Evolutionary conservation across 2,113 vertebrate genomes (phyloP), one percentile per base, ranked within the genome.

Genomic region (Spea multiplicata): DNA sequence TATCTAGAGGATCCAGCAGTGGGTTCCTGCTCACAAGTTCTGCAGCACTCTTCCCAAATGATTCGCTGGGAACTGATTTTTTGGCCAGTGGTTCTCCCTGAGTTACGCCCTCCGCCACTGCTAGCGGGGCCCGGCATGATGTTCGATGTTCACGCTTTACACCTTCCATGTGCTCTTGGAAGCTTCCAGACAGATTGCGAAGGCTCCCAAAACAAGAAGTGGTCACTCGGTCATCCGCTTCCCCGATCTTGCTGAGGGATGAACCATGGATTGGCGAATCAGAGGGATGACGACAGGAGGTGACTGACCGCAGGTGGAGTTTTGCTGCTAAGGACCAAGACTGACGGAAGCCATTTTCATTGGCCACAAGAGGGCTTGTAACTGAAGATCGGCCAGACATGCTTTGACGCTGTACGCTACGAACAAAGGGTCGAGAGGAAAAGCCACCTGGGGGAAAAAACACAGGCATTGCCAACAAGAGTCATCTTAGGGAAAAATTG

Each of bases 341-440:
- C 0, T 95, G 95, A 49, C 95, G 92, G 50, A 94, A 87, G 13
- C 95, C 95, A 0, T 94, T 95, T 75, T 99, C 97, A 8, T 90
- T 95, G 83, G 91, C 87, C 8, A 94, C 94, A 87, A 99, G 86
- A 0, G 97, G 97, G 83, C 97, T 99, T 75, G 95, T 95, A 14
- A 97, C 89, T 17, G 97, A 97, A 0, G 97, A 98, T 72, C 96
- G 85, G 44, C 95, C 96, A 0, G 96, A 98, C 83, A 93, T 78
- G 85, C 95, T 99, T 91, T 99, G 97, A 8, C 93, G 96, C 44
- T 99, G 97, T 53, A 99, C 97, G 47, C 97, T 98, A 81, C 96
- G 91, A 74, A 99, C 97, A 44, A 99, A 98, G 0, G 97, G 97
- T 0, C 97, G 95, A 5, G 96, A 93, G 0, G 97, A 98, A 89